Evolutionary conservation across 2,888 invertebrate genomes (phyloP).

Genomic region (Phaedon cochleariae): DNA sequence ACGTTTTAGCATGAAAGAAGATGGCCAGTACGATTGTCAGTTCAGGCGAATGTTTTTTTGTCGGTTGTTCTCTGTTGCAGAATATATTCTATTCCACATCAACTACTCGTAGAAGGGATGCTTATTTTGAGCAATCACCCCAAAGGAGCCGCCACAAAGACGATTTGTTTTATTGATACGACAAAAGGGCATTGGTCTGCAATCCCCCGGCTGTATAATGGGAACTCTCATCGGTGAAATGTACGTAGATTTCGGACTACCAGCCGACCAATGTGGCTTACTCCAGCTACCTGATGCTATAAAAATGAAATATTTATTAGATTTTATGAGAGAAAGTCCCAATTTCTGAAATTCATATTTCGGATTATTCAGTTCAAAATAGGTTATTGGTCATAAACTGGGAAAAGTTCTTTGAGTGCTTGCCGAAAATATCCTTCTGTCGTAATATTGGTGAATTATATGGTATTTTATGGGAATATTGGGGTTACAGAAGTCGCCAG

Average conservation of each 20-base stretch:
- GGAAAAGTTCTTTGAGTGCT: conserved; percentile 14
- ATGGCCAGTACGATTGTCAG: no score
- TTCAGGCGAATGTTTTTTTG: neutral
- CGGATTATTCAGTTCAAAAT: conserved; percentile 26
- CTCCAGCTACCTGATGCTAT: conserved; percentile 33
- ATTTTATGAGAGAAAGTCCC: conserved; percentile 35
- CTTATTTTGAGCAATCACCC: neutral
- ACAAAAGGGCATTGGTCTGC: neutral
- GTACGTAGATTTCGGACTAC: neutral
- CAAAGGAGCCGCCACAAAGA: neutral
- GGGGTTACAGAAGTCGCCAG: conserved; percentile 15
- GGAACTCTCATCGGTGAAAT: neutral
- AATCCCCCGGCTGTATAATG: neutral
- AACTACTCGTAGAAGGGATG: neutral
- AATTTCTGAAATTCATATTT: conserved; percentile 32
- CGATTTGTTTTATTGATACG: neutral
- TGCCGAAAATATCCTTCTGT: conserved; percentile 14
- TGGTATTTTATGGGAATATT: conserved; percentile 8
- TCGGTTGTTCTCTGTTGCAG: neutral
- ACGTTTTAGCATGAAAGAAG: no score
- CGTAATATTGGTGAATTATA: conserved; percentile 9
- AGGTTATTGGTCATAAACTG: conserved; percentile 27
- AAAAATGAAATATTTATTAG: conserved; percentile 38
- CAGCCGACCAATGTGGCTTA: neutral
- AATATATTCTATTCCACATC: neutral